Evolutionary conservation across 2,113 vertebrate species (phyloP), one percentile per base, ranked within the genome.

Genomic region (Electrona antarctica): DNA sequence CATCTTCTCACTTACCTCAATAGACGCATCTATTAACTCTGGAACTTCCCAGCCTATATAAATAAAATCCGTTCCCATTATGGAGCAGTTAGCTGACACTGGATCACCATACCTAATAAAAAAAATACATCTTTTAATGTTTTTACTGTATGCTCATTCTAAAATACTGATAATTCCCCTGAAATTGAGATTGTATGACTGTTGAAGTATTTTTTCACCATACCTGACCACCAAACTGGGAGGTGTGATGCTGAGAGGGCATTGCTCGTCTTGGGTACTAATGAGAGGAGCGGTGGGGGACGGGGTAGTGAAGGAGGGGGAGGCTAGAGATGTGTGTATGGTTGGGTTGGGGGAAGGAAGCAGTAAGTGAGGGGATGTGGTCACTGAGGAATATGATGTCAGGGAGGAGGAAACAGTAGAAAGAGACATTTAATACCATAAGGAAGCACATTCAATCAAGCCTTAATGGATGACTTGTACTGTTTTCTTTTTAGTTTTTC

Each of bases 201-300:
- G 11, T 54, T 54, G n/a, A 54, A 41, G 33, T 3, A 41, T 41
- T 41, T 11, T 28, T 59, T 10, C 2, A 3, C 14, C 82, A 8
- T 83, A 90, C 89, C 88, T 88, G 83, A 90, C 85, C 59, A 90
- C 86, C 72, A 89, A 45, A 7, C 41, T 11, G 13, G 86, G 67
- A 9, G 90, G 86, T 0, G 86, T 79, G 7, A 85, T 56, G 12
- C 0, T 79, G 69, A 91, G 65, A 48, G 28, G 56, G 71, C 88
- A 90, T 6, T 0, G 0, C 6, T 10, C 21, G 21, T 21, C 46
- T 0, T 7, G 9, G 72, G 1, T 66, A 63, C 33, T 12, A 48
- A 0, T 1, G 58, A 13, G n/a, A 13, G 62, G 3, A 57, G 76
- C 12, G 29, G 0, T 9, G 52, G 46, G 6, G 14, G 61, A 28